phyloP scores from a whole-genome alignment of 2,797 vertebrate species.

The Ptychobarbus kaznakovi region DNA sequence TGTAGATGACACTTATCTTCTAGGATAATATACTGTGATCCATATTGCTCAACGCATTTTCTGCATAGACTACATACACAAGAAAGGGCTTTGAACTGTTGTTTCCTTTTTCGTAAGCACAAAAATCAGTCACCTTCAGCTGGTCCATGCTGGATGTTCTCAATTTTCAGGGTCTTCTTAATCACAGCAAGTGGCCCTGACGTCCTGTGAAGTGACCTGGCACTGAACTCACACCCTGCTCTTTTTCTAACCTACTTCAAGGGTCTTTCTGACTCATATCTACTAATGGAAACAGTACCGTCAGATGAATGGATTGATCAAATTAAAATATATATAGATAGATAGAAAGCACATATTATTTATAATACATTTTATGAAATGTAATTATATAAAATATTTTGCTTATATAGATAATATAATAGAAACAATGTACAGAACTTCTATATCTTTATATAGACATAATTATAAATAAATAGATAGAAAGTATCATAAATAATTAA shows the following conservation, averaged over 20 bases:
- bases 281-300: neutral
- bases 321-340: neutral
- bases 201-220: constrained; percentile 42
- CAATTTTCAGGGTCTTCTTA: constrained; percentile 8
- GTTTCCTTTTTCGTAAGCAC: neutral
- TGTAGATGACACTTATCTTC: neutral
- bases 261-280: neutral
- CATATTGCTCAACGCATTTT: neutral
- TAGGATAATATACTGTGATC: neutral
- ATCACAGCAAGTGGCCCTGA: constrained; percentile 39
- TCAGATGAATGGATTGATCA: neutral
- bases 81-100: neutral
- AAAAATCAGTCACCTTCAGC: constrained; percentile 6
- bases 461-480: neutral
- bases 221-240: constrained; percentile 47
- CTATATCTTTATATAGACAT: neutral
- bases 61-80: neutral
- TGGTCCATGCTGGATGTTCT: neutral
- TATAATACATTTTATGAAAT: neutral
- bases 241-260: neutral
- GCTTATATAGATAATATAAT: neutral
- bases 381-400: neutral
- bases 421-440: neutral
- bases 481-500: neutral
- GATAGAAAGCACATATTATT: neutral